A percentile compares a stretch with the other conserved stretches of the same genome.
Evolutionary conservation across 2,797 vertebrate genomes (phyloP).

Genomic region (Petrocephalus schoutedeni): DNA sequence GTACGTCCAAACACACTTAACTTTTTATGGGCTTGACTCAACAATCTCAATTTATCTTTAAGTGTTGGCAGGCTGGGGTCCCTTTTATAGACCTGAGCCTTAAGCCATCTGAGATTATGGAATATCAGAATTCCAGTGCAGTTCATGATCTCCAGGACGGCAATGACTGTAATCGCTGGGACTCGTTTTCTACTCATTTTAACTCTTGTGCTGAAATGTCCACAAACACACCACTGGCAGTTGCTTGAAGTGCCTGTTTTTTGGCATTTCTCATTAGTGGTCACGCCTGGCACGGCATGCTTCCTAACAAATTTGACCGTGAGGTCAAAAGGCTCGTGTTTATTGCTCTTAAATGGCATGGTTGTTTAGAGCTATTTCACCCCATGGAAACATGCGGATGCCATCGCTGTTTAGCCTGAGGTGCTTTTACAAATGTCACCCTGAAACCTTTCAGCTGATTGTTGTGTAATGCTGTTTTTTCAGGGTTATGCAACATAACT

Average conservation of each 20-base stretch:
- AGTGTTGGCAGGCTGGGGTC: constrained; percentile 39
- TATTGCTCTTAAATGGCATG: neutral
- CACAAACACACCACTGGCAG: neutral
- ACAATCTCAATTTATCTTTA: constrained; percentile 31
- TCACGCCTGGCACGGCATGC: neutral
- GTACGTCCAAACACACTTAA: constrained; percentile 22
- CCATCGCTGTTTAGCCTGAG: neutral
- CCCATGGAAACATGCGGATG: neutral
- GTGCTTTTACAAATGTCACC: neutral
- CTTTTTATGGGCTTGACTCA: constrained; percentile 28
- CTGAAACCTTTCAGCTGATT: neutral
- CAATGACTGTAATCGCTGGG: neutral
- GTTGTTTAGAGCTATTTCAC: neutral
- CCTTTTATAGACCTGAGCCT: constrained; percentile 32
- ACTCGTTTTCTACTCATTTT: neutral
- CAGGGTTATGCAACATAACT: neutral
- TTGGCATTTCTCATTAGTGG: neutral
- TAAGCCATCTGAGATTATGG: constrained; percentile 33
- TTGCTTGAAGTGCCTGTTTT: neutral
- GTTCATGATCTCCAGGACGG: constrained; percentile 42
- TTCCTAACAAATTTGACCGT: neutral
- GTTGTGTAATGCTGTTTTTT: neutral
- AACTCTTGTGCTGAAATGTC: neutral
- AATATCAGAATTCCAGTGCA: constrained; percentile 45
- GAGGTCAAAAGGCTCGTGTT: neutral